Evolutionary conservation across 1,140 invertebrate species (phyloP), one percentile per base, ranked within the genome.

Genomic region (Euwallacea fornicatus): DNA sequence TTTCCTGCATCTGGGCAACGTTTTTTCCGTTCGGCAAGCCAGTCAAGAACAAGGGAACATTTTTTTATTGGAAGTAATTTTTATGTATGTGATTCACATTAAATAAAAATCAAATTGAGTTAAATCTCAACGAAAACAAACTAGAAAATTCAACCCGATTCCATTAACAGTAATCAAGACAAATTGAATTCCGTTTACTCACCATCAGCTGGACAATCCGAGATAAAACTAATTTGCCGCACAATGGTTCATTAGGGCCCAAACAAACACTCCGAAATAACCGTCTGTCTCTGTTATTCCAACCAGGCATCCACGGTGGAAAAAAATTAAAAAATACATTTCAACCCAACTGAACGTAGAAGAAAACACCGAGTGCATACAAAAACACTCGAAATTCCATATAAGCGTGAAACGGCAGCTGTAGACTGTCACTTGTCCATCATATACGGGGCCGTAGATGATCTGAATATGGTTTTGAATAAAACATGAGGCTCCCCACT

Each of bases 351-450:
- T 64, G 59, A 62, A 53, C 41, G 58, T 54, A 55, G 55, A 69
- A 58, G 9, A 10, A 60, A 70, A 54, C 50, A 60, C 15, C 59
- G 54, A 55, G 53, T 66, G 63, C 63, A 62, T 54, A 66, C n/a
- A 56, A 69, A 69, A 69, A 69, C 67, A 69, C 67, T 69, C 47
- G 67, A 69, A 69, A 70, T 70, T 70, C 61, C 62, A 70, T 70
- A 62, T 66, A 72, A 61, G 70, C 61, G 58, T 72, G 70, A 66
- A 66, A 66, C 77, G 73, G 77, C 78, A 80, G 78, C 78, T 80
- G 78, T 79, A 68, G 69, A 76, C 77, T 78, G 78, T 79, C 78
- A 80, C 78, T 80, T 80, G 78, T 80, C 78, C 77, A 79, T 80
- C 78, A 78, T 69, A 64, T 58, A 61, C 50, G 21, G 21, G 21